phyloP scores from a whole-genome alignment of 2,797 vertebrate species.

The Danionella dracula region DNA sequence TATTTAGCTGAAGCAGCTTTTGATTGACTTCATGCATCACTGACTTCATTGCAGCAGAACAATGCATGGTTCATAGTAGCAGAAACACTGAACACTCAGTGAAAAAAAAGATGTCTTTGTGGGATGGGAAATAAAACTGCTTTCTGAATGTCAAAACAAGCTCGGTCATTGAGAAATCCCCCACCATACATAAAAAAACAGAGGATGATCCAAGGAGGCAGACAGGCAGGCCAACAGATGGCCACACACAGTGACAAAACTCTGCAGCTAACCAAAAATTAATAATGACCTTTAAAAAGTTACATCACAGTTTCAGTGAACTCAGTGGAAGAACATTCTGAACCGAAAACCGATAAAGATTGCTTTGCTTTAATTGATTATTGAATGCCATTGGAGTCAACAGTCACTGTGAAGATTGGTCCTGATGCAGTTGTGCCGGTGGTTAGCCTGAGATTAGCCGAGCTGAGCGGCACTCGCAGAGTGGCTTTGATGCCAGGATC shows the following conservation, averaged over 20 bases:
- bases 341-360: neutral
- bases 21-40: too few relatives aligned
- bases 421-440: slow-evolving; percentile 13
- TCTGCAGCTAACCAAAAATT: slow-evolving; percentile 25
- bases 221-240: neutral
- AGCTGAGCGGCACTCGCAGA: slow-evolving; percentile 18
- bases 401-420: slow-evolving; percentile 16
- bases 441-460: slow-evolving; percentile 18
- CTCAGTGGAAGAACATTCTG: neutral
- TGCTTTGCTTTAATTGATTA: neutral
- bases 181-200: too few relatives aligned
- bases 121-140: too few relatives aligned
- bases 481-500: slow-evolving; percentile 32
- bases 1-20: too few relatives aligned
- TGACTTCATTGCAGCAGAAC: too few relatives aligned
- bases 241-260: slow-evolving; percentile 20
- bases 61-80: too few relatives aligned
- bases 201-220: too few relatives aligned
- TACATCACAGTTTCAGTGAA: slow-evolving; percentile 10
- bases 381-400: neutral
- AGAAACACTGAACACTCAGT: too few relatives aligned
- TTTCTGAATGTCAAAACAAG: too few relatives aligned
- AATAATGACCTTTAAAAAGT: slow-evolving; percentile 35
- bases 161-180: too few relatives aligned
- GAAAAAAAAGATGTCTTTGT: too few relatives aligned